Conservation (phyloP, 2,797 vertebrate species). For the Lindbergichthys nudifrons region DNA sequence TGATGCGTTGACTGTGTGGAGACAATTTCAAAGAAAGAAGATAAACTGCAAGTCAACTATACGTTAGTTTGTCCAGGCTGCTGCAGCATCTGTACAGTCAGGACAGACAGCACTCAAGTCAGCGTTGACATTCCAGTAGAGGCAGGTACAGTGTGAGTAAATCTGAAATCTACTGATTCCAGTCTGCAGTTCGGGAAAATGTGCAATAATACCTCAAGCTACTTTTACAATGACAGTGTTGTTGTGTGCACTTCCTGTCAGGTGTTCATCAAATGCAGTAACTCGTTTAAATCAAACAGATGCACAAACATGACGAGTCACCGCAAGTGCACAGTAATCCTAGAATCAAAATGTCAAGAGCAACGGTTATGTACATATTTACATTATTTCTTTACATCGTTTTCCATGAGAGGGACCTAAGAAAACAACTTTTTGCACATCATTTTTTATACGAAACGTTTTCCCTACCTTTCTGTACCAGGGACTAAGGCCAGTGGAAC, state of each 20-base stretch:
- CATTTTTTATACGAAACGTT: constrained; percentile 67
- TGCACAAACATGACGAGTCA: constrained; percentile 64
- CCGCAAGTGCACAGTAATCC: constrained; percentile 54
- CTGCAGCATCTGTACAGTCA: constrained; percentile 18
- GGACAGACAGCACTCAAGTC: constrained; percentile 22
- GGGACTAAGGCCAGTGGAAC: constrained; percentile 75
- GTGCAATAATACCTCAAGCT: constrained; percentile 82
- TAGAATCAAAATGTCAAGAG: constrained; percentile 41
- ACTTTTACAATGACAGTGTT: constrained; percentile 55
- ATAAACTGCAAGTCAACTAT: constrained; percentile 28
- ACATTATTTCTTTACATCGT: constrained; percentile 50
- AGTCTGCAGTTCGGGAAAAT: constrained; percentile 62
- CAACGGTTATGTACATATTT: constrained; percentile 68
- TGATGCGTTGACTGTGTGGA: constrained; percentile 28
- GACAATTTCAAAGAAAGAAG: constrained; percentile 17
- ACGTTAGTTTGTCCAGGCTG: constrained; percentile 10
- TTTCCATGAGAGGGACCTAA: constrained; percentile 69
- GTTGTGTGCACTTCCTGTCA: constrained; percentile 43
- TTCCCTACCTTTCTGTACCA: constrained; percentile 63
- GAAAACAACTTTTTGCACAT: constrained; percentile 77
- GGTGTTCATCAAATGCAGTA: constrained; percentile 61
- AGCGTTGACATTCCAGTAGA: constrained; percentile 60
- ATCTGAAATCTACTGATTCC: constrained; percentile 55
- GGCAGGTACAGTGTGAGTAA: constrained; percentile 30
- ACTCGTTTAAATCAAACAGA: constrained; percentile 57